phyloP scores from a whole-genome alignment of 2,888 invertebrate genomes.

The Morpho achilles region DNA sequence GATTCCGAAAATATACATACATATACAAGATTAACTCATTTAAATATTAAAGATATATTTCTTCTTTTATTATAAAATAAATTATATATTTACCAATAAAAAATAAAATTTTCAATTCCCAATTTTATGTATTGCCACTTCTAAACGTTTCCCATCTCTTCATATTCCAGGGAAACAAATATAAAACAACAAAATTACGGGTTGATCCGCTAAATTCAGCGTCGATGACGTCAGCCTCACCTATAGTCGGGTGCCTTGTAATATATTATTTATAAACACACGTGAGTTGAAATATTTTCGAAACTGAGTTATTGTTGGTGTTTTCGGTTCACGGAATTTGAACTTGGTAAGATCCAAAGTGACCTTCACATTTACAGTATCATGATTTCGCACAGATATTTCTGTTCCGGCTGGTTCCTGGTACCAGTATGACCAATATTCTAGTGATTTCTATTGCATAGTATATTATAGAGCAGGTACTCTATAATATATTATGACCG shows the following conservation, averaged over 20 bases:
- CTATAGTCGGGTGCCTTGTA: slow-evolving; percentile 23
- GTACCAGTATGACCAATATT: too few species aligned
- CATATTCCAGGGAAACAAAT: slow-evolving; percentile 29
- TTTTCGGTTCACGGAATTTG: slow-evolving; percentile 27
- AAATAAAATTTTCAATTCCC: too few species aligned
- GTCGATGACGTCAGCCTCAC: slow-evolving; percentile 45
- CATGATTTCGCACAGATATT: not conserved
- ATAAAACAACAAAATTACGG: slow-evolving; percentile 41
- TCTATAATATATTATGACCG: too few species aligned
- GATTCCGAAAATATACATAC: too few species aligned
- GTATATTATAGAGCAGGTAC: too few species aligned
- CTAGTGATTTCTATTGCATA: too few species aligned
- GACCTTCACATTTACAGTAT: slow-evolving; percentile 1
- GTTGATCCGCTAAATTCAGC: slow-evolving; percentile 43
- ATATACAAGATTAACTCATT: too few species aligned
- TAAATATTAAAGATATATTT: too few species aligned
- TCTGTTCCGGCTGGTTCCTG: too few species aligned
- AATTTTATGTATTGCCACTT: slow-evolving; percentile 10
- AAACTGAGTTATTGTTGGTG: slow-evolving; percentile 29
- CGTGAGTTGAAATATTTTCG: slow-evolving; percentile 29
- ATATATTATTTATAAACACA: slow-evolving; percentile 38
- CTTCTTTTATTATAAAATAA: too few species aligned
- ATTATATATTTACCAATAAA: too few species aligned
- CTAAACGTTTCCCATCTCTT: slow-evolving; percentile 22
- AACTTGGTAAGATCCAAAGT: slow-evolving; percentile 3